These are phyloP conservation scores for Luperina nickerlii DNA, from an alignment of 2,888 invertebrate species.

Conservation along the genomic window DNA sequence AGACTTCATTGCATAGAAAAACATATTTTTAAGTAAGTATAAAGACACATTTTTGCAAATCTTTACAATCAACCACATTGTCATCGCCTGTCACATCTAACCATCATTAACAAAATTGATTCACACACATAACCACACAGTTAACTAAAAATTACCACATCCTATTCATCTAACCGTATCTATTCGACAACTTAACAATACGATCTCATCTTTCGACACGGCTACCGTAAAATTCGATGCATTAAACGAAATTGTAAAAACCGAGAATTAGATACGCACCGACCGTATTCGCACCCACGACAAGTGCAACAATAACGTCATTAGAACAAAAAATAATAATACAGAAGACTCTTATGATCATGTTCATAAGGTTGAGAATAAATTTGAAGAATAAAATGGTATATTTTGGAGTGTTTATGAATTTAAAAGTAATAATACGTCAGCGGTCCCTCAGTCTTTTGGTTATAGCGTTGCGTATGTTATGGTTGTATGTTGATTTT, in stretches of 20 bases:
- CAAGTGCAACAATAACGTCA: conserved; percentile 87
- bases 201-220: conserved; percentile 69
- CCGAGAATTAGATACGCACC: conserved; percentile 84
- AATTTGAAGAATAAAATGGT: conserved; percentile 34
- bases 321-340: conserved; percentile 65
- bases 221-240: conserved; percentile 76
- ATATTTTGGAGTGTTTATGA: conserved; percentile 77
- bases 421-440: conserved; percentile 89
- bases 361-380: conserved; percentile 64
- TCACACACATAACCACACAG: conserved; percentile 21
- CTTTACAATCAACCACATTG: conserved; percentile 27
- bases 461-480: conserved; percentile 82
- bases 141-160: conserved; percentile 42
- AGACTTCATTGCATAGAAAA: neutral
- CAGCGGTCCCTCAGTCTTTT: conserved; percentile 87
- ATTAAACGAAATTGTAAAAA: conserved; percentile 85
- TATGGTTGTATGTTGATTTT: conserved; percentile 85
- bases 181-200: conserved; percentile 65
- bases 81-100: conserved; percentile 8
- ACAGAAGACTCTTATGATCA: conserved; percentile 35
- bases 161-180: conserved; percentile 51
- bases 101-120: conserved; percentile 53
- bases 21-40: neutral
- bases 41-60: neutral
- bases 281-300: conserved; percentile 81